Evolutionary conservation across 1,140 invertebrate species (phyloP), one percentile per base, ranked within the genome.

Genomic region (Octopus sinensis): DNA sequence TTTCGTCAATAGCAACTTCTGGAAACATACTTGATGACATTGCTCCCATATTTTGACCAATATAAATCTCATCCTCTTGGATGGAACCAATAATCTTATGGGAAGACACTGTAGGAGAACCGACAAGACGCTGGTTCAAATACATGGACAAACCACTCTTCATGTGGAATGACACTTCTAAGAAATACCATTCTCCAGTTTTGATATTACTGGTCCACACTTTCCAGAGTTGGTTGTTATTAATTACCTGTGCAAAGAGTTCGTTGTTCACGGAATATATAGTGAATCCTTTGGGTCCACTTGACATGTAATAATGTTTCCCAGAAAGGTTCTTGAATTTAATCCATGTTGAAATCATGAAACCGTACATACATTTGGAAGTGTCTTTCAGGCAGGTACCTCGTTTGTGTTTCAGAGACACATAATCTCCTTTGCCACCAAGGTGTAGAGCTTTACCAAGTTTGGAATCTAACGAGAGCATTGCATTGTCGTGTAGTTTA

Each of bases 91-190:
- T 10, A 2, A 75, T 30, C n/a, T 80, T 71, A 43, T 54, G 80
- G 10, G 43, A 52, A 53, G 83, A 84, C 5, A 78, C 73, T 1
- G 56, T n/a, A 80, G 87, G 85, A 12, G 75, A 73, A 4, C 82
- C 83, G 13, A 84, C 83, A 53, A 84, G n/a, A 52, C 84, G 77
- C 12, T 84, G 84, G 82, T 90, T 83, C 9, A 89, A 79, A 79
- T 84, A 90, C 79, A 91, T 84, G 13, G 81, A 78, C 5, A 90
- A 80, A 12, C 89, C 88, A 6, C 79, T 84, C 5, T 85, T 78
- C 6, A 73, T 81, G 17, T 79, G 80, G 88, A 89, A 91, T 10
- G 87, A 88, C 17, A 90, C 56, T 84, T 91, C 90, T 12, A 90
- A 80, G 82, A 89, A 91, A 81, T 90, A 88, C 89, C 89, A 91